Base-by-base conservation (phyloP, 2,888 invertebrate species). In the Drosophila siamana region DNA sequence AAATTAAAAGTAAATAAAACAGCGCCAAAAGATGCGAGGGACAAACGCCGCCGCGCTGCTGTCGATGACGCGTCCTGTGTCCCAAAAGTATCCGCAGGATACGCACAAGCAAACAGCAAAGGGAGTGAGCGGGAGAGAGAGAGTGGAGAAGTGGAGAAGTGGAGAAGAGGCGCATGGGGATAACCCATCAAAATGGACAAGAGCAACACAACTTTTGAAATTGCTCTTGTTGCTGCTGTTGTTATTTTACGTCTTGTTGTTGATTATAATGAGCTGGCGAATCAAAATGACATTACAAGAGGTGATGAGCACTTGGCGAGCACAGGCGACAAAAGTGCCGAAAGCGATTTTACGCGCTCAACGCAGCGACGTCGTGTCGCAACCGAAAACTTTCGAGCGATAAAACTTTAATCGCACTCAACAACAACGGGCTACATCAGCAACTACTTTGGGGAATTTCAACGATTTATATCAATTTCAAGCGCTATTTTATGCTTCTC, bases 1-100 rank as follows among this genome's bases (percentile, higher is more conserved):
- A 85, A 88, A 88, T 85, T 86, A 88, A 85, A 85, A 86, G 84
- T 85, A 88, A 85, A 85, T 85, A 88, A 88, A 85, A 83, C 57
- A 66, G 72, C 65, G 66, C 66, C 76, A 72, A 72, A 79, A 74
- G 78, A 59, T 69, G 64, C 80, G 36, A 44, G 48, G 48, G 40
- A 44, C 59, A 60, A 47, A 33, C 55, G 40, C n/a, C n/a, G n/a
- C n/a, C n/a, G n/a, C n/a, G n/a, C n/a, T n/a, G n/a, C 19, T 33
- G 13, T 33, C 16, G 26, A 51, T 30, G 24, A 38, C 36, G 36
- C 24, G 11, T 28, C 33, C 24, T 22, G 48, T 24, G 48, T 55
- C 70, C 51, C 44, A 64, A 69, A 60, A 57, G 63, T 46, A 57
- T 41, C 50, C 52, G 50, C 40, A 43, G 48, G 50, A 60, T 63